Evolutionary conservation across 2,888 invertebrate genomes (phyloP).

Genomic region (Drosophila formosana): DNA sequence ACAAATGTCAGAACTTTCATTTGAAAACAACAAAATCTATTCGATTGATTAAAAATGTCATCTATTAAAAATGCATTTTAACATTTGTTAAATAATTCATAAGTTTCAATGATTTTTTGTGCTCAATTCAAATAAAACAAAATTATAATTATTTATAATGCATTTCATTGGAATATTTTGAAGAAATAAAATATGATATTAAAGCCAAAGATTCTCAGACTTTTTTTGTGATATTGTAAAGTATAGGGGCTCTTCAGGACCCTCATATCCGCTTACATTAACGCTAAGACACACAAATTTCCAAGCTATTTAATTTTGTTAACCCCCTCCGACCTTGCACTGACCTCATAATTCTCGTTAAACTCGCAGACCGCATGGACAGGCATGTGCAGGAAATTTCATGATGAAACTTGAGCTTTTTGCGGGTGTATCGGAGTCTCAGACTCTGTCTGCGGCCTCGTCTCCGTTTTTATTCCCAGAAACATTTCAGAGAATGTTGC

Average conservation of each 20-base stretch:
- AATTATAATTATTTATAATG: too few relatives aligned
- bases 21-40: conserved; percentile 12
- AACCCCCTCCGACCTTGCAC: conserved; percentile 34
- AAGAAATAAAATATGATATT: neutral
- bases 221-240: conserved; percentile 29
- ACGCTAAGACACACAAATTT: conserved; percentile 53
- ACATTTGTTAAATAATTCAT: too few relatives aligned
- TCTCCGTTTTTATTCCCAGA: conserved; percentile 20
- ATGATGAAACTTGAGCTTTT: conserved; percentile 50
- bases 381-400: conserved; percentile 62
- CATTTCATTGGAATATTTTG: neutral
- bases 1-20: too few relatives aligned
- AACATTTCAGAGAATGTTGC: conserved; percentile 27
- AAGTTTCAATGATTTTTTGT: too few relatives aligned
- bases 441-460: conserved; percentile 12
- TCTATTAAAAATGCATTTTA: too few relatives aligned
- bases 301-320: neutral
- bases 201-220: conserved; percentile 27
- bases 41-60: too few relatives aligned
- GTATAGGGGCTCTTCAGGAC: conserved; percentile 27
- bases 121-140: too few relatives aligned
- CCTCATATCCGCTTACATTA: conserved; percentile 69
- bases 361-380: conserved; percentile 28
- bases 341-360: conserved; percentile 69
- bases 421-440: conserved; percentile 28